Evolutionary conservation across 92 coral and sea anemone species (phyloP).

Genomic region (Epizoanthus ramosus): DNA sequence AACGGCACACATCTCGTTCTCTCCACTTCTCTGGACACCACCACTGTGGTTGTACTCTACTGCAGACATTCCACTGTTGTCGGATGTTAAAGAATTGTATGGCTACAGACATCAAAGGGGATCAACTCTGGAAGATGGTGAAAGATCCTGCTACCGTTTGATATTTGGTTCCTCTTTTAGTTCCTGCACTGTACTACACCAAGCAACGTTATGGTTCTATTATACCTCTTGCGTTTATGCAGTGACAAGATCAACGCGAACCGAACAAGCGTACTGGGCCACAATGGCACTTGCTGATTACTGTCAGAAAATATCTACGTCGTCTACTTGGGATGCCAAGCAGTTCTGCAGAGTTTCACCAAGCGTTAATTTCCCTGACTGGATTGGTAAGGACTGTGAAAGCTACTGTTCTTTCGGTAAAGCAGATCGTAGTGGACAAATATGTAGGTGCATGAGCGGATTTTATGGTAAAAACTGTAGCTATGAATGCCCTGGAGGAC

Average conservation of each 20-base stretch:
- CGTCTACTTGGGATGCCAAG: constrained; percentile 54
- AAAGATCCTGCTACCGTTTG: constrained; percentile 43
- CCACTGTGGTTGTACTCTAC: constrained; percentile 60
- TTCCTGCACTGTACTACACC: constrained; percentile 31
- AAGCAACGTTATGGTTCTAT: constrained; percentile 51
- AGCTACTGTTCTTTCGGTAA: constrained; percentile 52
- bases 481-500: constrained; percentile 69
- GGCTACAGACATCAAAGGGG: neutral
- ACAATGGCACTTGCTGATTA: constrained; percentile 54
- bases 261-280: constrained; percentile 57
- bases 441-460: constrained; percentile 56
- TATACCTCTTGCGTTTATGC: constrained; percentile 53
- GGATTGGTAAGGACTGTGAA: constrained; percentile 57
- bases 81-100: constrained; percentile 9
- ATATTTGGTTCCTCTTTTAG: constrained; percentile 38
- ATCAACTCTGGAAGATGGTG: neutral
- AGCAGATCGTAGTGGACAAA: neutral
- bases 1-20: constrained; percentile 50
- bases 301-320: constrained; percentile 38
- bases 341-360: constrained; percentile 43
- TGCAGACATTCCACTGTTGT: constrained; percentile 42
- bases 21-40: constrained; percentile 32
- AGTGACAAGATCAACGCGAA: constrained; percentile 31
- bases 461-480: constrained; percentile 57
- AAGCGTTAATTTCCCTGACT: constrained; percentile 52